Conservation (phyloP, 2,888 invertebrate species). For the Lordiphosa fenestrarum region DNA sequence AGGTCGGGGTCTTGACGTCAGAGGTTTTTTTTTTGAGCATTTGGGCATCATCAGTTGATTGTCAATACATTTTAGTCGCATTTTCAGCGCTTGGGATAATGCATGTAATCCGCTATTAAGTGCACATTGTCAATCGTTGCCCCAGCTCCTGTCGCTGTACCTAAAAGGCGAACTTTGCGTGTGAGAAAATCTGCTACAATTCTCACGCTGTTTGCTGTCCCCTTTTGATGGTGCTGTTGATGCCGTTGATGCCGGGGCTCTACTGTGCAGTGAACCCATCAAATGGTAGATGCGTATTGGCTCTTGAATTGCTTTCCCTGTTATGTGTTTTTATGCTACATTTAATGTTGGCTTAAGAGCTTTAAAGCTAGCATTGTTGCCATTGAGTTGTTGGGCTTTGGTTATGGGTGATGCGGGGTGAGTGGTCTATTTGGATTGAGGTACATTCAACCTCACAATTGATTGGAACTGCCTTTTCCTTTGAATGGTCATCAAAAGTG, state of each 20-base stretch:
- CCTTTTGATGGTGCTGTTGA: constrained; percentile 19
- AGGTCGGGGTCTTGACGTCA: constrained; percentile 36
- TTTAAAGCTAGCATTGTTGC: constrained; percentile 77
- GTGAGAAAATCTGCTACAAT: constrained; percentile 74
- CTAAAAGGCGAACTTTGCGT: constrained; percentile 51
- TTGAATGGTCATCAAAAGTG: no score
- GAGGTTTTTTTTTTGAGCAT: constrained; percentile 49
- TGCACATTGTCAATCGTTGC: constrained; percentile 70
- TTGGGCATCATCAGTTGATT: constrained; percentile 73
- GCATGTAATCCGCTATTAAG: constrained; percentile 79
- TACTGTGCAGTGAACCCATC: constrained; percentile 66
- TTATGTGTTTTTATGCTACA: constrained; percentile 80
- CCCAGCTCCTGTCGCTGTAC: neutral
- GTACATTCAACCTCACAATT: no score
- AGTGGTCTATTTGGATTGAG: no score
- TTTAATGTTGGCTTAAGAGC: constrained; percentile 80
- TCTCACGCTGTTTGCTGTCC: constrained; percentile 70
- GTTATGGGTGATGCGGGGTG: no score
- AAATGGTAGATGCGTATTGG: constrained; percentile 48
- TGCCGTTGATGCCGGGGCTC: constrained; percentile 37
- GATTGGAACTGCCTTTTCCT: no score
- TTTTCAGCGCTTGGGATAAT: constrained; percentile 73
- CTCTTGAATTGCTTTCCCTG: constrained; percentile 43
- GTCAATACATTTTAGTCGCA: constrained; percentile 74
- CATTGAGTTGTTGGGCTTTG: constrained; percentile 43